Evolutionary conservation across 2,797 vertebrate genomes (phyloP).

Genomic region (Antennarius maculatus): DNA sequence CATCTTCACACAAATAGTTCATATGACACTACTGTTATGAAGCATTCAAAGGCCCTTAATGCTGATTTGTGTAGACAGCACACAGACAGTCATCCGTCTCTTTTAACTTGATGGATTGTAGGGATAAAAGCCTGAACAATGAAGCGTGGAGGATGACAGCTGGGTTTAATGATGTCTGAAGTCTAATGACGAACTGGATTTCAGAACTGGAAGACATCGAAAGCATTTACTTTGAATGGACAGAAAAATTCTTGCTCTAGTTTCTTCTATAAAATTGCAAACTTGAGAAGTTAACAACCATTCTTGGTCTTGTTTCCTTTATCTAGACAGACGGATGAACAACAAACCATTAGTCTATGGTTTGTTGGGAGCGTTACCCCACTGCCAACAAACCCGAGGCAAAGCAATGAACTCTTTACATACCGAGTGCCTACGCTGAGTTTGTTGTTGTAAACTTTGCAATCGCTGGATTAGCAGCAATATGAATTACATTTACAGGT

Average conservation of each 20-base stretch:
- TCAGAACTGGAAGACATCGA: not conserved
- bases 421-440: too few relatives aligned
- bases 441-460: too few relatives aligned
- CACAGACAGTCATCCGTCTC: not conserved
- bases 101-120: not conserved
- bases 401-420: too few relatives aligned
- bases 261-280: not conserved
- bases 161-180: not conserved
- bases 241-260: not conserved
- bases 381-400: too few relatives aligned
- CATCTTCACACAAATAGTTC: not conserved
- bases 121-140: slow-evolving; percentile 1
- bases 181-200: not conserved
- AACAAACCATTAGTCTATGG: slow-evolving; percentile 25
- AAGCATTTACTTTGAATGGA: not conserved
- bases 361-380: too few relatives aligned
- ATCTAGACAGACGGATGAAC: not conserved
- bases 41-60: too few relatives aligned
- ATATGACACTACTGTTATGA: not conserved
- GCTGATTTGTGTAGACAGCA: not conserved
- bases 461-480: too few relatives aligned
- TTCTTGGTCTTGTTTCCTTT: not conserved
- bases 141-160: not conserved
- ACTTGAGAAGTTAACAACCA: not conserved
- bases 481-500: too few relatives aligned